These are phyloP conservation scores for Peromyscus californicus DNA, from an alignment of 2,113 vertebrate genomes.

Conservation along the genomic window DNA sequence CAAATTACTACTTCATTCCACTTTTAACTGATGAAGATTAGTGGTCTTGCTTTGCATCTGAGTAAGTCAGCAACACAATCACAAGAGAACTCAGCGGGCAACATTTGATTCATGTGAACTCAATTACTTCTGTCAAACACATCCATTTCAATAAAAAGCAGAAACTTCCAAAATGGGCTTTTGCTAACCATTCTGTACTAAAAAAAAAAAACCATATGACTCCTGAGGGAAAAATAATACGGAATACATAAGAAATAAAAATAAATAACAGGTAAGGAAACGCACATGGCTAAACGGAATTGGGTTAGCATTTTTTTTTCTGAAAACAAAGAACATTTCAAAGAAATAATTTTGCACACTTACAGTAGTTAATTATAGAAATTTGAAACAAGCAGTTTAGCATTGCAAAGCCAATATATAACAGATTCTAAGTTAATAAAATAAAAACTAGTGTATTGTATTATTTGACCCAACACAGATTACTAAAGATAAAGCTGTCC, in stretches of 20 bases:
- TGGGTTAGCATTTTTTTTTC: conserved; percentile 66
- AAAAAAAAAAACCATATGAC: conserved; percentile 47
- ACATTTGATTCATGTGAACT: conserved; percentile 78
- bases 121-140: conserved; percentile 81
- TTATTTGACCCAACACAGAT: background rate
- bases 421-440: conserved; percentile 35
- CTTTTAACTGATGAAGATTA: conserved; percentile 75
- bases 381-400: background rate
- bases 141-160: conserved; percentile 81
- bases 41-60: conserved; percentile 72
- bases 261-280: conserved; percentile 77
- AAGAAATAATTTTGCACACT: conserved; percentile 64
- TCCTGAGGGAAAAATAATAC: conserved; percentile 66
- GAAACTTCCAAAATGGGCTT: conserved; percentile 65
- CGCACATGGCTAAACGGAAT: conserved; percentile 21
- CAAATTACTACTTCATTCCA: conserved; percentile 78
- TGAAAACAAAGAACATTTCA: conserved; percentile 74
- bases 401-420: conserved; percentile 13
- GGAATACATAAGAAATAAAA: conserved; percentile 73
- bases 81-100: conserved; percentile 75
- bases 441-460: background rate
- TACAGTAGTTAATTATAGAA: conserved; percentile 47
- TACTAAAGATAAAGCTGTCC: background rate
- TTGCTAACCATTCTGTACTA: conserved; percentile 68
- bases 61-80: conserved; percentile 80